A percentile compares a stretch with the other conserved stretches of the same genome.
phyloP scores from a whole-genome alignment of 2,888 invertebrate genomes.

The Zygaena filipendulae region DNA sequence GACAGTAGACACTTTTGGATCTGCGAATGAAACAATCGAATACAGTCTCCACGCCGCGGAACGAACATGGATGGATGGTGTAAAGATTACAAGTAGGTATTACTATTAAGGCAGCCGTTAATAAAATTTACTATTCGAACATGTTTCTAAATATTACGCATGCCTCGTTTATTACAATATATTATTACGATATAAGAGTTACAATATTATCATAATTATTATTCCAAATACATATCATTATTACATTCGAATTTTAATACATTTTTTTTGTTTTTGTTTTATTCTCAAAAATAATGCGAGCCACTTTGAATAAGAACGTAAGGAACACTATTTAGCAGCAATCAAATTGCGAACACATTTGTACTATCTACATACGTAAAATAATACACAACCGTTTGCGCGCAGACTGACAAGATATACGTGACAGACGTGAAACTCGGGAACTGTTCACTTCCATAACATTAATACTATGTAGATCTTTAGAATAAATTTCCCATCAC shows the following conservation, averaged over 20 bases:
- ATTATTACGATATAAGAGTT: slow-evolving; percentile 31
- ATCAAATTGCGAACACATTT: slow-evolving; percentile 70
- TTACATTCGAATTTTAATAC: too few relatives aligned
- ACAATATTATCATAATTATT: too few relatives aligned
- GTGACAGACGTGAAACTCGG: slow-evolving; percentile 24
- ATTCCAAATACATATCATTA: too few relatives aligned
- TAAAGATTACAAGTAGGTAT: slow-evolving; percentile 37
- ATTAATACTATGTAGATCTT: slow-evolving; percentile 64
- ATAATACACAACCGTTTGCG: slow-evolving; percentile 69
- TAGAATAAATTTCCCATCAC: slow-evolving; percentile 64
- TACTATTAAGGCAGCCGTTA: slow-evolving; percentile 56
- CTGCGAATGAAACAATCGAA: too few relatives aligned
- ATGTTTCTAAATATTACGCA: slow-evolving; percentile 36
- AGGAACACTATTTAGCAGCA: slow-evolving; percentile 65
- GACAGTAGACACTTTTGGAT: too few relatives aligned
- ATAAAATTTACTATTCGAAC: slow-evolving; percentile 39
- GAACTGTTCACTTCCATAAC: slow-evolving; percentile 38
- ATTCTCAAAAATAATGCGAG: background rate
- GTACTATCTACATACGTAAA: slow-evolving; percentile 69
- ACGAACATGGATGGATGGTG: slow-evolving; percentile 28
- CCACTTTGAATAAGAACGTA: slow-evolving; percentile 46
- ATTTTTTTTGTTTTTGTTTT: too few relatives aligned
- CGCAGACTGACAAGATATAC: slow-evolving; percentile 55
- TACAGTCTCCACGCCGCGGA: too few relatives aligned
- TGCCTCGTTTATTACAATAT: slow-evolving; percentile 42